Evolutionary conservation across 2,888 invertebrate species (phyloP), one percentile per base, ranked within the genome.

Genomic region (Chalcosyrphus nemorum): DNA sequence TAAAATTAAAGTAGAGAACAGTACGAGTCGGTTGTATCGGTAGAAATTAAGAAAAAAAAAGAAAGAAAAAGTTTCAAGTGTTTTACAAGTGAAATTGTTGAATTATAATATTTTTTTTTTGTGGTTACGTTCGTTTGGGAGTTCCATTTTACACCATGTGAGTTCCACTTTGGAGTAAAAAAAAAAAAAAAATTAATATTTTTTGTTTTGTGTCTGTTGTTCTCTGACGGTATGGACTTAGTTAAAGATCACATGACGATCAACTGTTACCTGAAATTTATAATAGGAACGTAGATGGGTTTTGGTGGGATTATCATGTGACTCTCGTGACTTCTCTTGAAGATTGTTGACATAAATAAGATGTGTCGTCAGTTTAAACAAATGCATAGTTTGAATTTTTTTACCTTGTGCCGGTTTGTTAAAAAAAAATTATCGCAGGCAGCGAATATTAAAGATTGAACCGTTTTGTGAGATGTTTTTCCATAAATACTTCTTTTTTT

Each of bases 161-260:
- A 81, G 81, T 81, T 65, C 50, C 47, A 50, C 38, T 70, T 82
- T 70, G n/a, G 29, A 24, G 21, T 19, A 56, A 45, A 38, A 15
- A 45, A 57, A 75, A 56, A 41, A 19, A 11, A 50, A 43, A 32
- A 59, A 68, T 35, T 57, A 43, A 15, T n/a, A 19, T 54, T 35
- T 27, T 52, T 56, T 77, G 47, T 27, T 52, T 56, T 77, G 47
- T 56, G 45, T 43, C 29, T 65, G 32, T 66, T 47, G 35, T 21
- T 41, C 50, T 29, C 41, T 59, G 13, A 9, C 5, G 41, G 9
- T 27, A 17, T 29, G 43, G 43, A 43, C 52, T 17, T 21, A 35
- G 35, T 15, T 17, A 15, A 27, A 41, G 41, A 52, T 66, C 52
- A 66, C 35, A 35, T 50, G 65, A 65, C 17, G 32, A 29, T 35